These are phyloP conservation scores for Dendrolimus punctatus DNA, from an alignment of 1,140 invertebrate genomes.

Conservation along the genomic window DNA sequence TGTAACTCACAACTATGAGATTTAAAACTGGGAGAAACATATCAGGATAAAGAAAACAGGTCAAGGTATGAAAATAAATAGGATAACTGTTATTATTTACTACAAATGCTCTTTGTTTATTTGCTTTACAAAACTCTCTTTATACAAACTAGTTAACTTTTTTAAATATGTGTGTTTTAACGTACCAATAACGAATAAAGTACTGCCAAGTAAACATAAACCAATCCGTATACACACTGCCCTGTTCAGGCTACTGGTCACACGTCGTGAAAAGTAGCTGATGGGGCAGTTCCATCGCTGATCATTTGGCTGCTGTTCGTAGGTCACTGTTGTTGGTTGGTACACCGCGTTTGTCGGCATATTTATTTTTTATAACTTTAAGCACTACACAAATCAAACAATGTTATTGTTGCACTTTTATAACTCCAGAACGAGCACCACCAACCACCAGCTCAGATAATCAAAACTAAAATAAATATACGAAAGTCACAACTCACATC, in stretches of 20 bases:
- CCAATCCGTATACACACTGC: slow-evolving; percentile 55
- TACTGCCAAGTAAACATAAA: slow-evolving; percentile 54
- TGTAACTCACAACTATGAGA: too few species aligned
- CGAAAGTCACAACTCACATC: too few species aligned
- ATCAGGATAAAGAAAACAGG: too few species aligned
- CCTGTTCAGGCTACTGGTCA: slow-evolving; percentile 67
- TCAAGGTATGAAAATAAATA: too few species aligned
- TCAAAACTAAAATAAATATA: too few species aligned
- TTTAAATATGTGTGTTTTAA: background rate
- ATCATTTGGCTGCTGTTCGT: slow-evolving; percentile 73
- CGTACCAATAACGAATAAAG: slow-evolving; percentile 58
- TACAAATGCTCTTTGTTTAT: background rate
- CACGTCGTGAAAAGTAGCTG: slow-evolving; percentile 72
- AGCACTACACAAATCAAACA: slow-evolving; percentile 21
- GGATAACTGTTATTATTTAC: too few species aligned
- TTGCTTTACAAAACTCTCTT: background rate
- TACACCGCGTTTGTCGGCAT: slow-evolving; percentile 80
- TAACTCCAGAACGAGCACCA: too few species aligned
- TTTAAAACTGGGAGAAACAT: too few species aligned
- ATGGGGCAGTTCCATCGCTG: slow-evolving; percentile 72
- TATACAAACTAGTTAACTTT: background rate
- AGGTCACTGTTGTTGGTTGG: slow-evolving; percentile 81
- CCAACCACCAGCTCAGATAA: too few species aligned
- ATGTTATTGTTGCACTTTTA: too few species aligned
- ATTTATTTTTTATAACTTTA: slow-evolving; percentile 20